phyloP scores from a whole-genome alignment of 2,113 vertebrate species.

The Bagarius yarrelli region DNA sequence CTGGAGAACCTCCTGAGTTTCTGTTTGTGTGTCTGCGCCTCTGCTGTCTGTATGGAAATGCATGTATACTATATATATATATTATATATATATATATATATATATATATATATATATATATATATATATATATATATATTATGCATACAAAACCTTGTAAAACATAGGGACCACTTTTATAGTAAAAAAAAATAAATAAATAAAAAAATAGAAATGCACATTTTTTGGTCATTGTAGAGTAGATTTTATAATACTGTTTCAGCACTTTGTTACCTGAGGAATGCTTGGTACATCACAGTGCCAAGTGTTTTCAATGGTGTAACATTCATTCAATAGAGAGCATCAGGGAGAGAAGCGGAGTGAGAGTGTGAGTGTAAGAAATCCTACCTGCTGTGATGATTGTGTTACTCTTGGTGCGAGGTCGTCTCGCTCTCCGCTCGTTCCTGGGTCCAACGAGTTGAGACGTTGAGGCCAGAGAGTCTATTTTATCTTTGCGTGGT shows the following conservation, averaged over 20 bases:
- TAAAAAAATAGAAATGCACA: conserved; percentile 67
- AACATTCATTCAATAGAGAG: conserved; percentile 66
- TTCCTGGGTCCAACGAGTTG: conserved; percentile 72
- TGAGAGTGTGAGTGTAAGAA: conserved; percentile 41
- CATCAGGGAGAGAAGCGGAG: conserved; percentile 37
- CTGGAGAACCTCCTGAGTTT: conserved; percentile 59
- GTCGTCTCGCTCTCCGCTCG: conserved; percentile 62
- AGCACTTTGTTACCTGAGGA: conserved; percentile 76
- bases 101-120: background rate
- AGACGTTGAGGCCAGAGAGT: conserved; percentile 60
- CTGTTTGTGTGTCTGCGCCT: conserved; percentile 32
- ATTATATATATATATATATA: background rate
- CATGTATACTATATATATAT: conserved; percentile 29
- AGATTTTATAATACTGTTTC: conserved; percentile 75
- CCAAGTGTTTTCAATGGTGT: conserved; percentile 55
- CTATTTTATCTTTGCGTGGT: conserved; percentile 55
- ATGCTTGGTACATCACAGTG: conserved; percentile 57
- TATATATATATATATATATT: background rate
- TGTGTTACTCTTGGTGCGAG: conserved; percentile 60
- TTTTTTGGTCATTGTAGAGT: conserved; percentile 68
- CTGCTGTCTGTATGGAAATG: conserved; percentile 28
- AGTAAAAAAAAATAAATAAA: background rate
- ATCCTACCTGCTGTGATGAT: conserved; percentile 24
- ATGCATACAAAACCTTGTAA: conserved; percentile 63
- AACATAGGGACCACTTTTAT: conserved; percentile 75